Evolutionary conservation across 64 coral and sea anemone species (phyloP).

Genomic region (Stylophora pistillata): DNA sequence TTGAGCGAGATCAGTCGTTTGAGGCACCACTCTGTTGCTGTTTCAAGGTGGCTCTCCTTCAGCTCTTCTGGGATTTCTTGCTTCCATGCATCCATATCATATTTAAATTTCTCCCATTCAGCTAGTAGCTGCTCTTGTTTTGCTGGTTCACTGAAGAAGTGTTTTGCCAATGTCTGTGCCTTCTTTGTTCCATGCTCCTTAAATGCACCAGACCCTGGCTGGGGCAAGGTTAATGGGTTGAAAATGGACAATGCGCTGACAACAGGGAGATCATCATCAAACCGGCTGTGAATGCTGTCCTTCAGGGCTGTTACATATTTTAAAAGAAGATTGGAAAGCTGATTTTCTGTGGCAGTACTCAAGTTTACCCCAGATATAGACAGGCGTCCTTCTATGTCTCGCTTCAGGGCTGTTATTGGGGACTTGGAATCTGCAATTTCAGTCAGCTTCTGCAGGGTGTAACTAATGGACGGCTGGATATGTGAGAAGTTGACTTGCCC

Average conservation of each 20-base stretch:
- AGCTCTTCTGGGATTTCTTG: slow-evolving; percentile 32
- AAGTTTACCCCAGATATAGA: neutral
- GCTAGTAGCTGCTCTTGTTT: slow-evolving; percentile 39
- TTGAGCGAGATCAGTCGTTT: slow-evolving; percentile 21
- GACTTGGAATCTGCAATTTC: neutral
- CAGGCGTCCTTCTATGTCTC: slow-evolving; percentile 1
- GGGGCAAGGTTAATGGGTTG: slow-evolving; percentile 25
- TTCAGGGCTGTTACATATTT: slow-evolving; percentile 45
- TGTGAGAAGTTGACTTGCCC: slow-evolving; percentile 2
- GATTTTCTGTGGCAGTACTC: neutral
- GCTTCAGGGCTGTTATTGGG: slow-evolving; percentile 3
- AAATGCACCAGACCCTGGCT: slow-evolving; percentile 29
- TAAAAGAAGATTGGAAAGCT: neutral
- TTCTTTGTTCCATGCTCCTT: slow-evolving; percentile 38
- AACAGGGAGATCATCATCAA: slow-evolving; percentile 21
- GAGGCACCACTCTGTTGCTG: slow-evolving; percentile 34
- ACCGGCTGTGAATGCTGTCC: slow-evolving; percentile 33
- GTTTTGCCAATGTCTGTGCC: slow-evolving; percentile 40
- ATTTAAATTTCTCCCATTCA: slow-evolving; percentile 50
- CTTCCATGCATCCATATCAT: slow-evolving; percentile 29
- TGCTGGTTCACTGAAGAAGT: slow-evolving; percentile 17
- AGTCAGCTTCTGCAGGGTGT: neutral
- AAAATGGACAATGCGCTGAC: slow-evolving; percentile 53
- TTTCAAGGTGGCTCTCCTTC: slow-evolving; percentile 26
- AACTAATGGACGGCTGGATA: neutral